Base-by-base conservation (phyloP, 2,113 vertebrate species). In the Coreoperca whiteheadi region DNA sequence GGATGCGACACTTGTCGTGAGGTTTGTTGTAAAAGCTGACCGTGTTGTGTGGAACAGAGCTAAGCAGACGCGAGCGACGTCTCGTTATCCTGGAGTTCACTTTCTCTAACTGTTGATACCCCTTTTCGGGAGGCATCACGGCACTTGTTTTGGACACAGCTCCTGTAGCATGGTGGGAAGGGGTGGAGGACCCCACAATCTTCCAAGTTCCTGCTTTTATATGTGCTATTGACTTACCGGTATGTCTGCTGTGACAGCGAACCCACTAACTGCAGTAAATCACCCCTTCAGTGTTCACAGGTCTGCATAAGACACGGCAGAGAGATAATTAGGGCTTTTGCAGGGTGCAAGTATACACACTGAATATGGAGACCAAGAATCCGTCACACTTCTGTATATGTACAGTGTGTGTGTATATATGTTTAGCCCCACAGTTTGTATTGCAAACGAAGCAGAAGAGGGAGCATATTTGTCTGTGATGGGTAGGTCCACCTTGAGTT, bases 131-230 rank as follows among this genome's bases (percentile, higher is more conserved):
- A 81, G 46, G 60, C 72, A 77, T 80, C 80, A 46, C 60, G 37
- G 71, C 60, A 53, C 34, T 84, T 81, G 79, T 89, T 90, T 82
- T 90, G 81, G 72, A 78, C 88, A 89, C 81, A 67, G 2, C 37
- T 57, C 10, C 51, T 34, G 67, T 69, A 79, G 66, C 78, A 39
- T 70, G 78, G 70, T 72, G 63, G 39, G 73, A 28, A 68, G 77
- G 77, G 46, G 11, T 65, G 53, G 39, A 53, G 43, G 67, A 48
- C 18, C 14, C 39, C 46, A 18, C 56, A 4, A 20, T 16, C 48
- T 25, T 23, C 50, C 7, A 9, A 34, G 72, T 71, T 63, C 63
- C 46, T 73, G 43, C n/a, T 65, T 67, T 53, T 88, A 30, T 88
- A 30, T 73, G 21, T 73, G 32, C 28, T 79, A n/a, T 21, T 74